Evolutionary conservation across 2,113 vertebrate species (phyloP).

Genomic region (Egretta garzetta): DNA sequence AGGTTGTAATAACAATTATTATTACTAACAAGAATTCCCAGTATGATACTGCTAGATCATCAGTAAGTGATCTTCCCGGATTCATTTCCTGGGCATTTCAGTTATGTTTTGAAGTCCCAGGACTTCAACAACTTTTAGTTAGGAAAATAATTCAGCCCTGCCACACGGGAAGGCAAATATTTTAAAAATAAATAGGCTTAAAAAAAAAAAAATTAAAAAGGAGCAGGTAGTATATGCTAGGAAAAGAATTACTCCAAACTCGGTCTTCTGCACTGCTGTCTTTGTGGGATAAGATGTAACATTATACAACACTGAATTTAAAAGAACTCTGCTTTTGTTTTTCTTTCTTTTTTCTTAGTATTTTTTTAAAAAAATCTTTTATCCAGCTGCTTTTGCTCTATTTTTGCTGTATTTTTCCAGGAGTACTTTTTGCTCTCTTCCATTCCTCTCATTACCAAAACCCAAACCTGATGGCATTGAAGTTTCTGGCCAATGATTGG

Average conservation of each 20-base stretch:
- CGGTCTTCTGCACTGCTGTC: not conserved
- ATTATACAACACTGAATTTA: not conserved
- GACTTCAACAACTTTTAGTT: not conserved
- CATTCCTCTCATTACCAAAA: not conserved
- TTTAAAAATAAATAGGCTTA: not conserved
- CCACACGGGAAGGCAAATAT: not conserved
- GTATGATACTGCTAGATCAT: not conserved
- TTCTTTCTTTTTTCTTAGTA: not conserved
- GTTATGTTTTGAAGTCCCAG: not conserved
- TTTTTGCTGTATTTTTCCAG: slow-evolving; percentile 36
- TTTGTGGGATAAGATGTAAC: not conserved
- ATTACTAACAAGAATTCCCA: not conserved
- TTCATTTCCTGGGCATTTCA: not conserved
- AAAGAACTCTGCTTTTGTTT: not conserved
- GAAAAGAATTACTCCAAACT: not conserved
- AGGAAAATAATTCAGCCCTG: not conserved
- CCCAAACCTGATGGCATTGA: not conserved
- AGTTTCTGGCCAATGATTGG: not conserved
- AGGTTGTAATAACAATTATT: not conserved
- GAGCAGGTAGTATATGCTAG: not conserved
- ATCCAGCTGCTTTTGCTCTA: not conserved
- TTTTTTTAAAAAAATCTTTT: not conserved
- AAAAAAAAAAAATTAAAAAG: not conserved
- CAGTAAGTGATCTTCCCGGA: not conserved
- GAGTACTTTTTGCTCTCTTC: not conserved